phyloP scores from a whole-genome alignment of 2,797 vertebrate genomes.

The Coilia nasus region DNA sequence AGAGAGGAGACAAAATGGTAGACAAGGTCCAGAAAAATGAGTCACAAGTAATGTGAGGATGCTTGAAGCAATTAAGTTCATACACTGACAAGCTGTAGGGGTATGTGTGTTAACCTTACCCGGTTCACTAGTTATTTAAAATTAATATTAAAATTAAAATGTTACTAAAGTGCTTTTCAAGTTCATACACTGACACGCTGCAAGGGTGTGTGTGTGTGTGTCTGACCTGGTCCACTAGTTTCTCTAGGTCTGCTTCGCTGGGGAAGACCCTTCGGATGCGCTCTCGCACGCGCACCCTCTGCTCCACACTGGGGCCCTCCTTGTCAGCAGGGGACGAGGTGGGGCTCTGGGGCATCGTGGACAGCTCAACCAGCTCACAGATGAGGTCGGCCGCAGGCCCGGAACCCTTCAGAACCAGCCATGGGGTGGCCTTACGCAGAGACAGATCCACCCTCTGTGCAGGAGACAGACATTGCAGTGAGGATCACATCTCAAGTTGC shows the following conservation, averaged over 20 bases:
- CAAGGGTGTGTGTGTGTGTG: not conserved
- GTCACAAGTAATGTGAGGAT: no score
- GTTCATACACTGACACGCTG: no score
- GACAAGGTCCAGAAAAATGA: not conserved
- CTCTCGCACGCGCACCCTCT: slow-evolving; percentile 59
- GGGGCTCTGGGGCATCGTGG: slow-evolving; percentile 42
- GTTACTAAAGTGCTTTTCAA: no score
- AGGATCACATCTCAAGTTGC: not conserved
- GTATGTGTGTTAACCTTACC: not conserved
- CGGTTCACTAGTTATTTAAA: not conserved
- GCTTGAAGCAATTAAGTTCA: no score
- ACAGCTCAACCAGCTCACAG: slow-evolving; percentile 69
- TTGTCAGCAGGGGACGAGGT: slow-evolving; percentile 39
- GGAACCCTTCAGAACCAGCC: slow-evolving; percentile 80
- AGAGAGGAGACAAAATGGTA: not conserved
- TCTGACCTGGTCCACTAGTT: slow-evolving; percentile 58
- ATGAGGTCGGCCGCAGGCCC: slow-evolving; percentile 83
- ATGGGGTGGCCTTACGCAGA: slow-evolving; percentile 76
- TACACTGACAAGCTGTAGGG: not conserved
- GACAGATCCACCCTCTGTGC: slow-evolving; percentile 79
- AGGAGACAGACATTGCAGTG: not conserved
- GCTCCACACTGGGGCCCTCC: slow-evolving; percentile 49
- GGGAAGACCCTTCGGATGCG: slow-evolving; percentile 70
- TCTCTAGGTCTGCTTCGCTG: slow-evolving; percentile 57
- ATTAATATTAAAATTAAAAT: no score